These are phyloP conservation scores for Brachyptera putata DNA, from an alignment of 2,888 invertebrate species.

Conservation along the genomic window DNA sequence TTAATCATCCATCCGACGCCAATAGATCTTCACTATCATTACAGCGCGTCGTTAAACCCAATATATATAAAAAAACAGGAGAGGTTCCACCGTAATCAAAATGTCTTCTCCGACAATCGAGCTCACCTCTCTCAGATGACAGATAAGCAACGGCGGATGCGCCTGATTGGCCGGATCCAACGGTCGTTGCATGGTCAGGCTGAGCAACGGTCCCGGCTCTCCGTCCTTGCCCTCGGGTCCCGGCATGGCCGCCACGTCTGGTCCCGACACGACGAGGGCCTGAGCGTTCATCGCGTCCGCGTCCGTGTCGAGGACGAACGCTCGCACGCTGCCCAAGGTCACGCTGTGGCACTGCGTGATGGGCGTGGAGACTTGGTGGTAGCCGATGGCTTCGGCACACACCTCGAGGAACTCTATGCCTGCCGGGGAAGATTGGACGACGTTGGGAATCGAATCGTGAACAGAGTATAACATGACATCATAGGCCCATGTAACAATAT, in stretches of 20 bases:
- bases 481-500: too few relatives aligned
- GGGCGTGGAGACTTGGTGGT: slow-evolving; percentile 24
- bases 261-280: slow-evolving; percentile 53
- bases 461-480: too few relatives aligned
- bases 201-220: slow-evolving; percentile 41
- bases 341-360: slow-evolving; percentile 11
- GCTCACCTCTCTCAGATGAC: slow-evolving; percentile 48
- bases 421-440: slow-evolving; percentile 37
- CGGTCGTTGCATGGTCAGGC: slow-evolving; percentile 47
- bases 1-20: too few relatives aligned
- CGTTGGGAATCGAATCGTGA: background rate
- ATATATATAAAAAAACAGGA: too few relatives aligned
- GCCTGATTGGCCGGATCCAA: slow-evolving; percentile 44
- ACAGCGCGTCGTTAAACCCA: too few relatives aligned
- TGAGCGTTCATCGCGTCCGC: slow-evolving; percentile 39
- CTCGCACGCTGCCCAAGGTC: slow-evolving; percentile 45
- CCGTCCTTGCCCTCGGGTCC: background rate
- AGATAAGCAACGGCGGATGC: slow-evolving; percentile 50
- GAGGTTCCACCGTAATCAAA: too few relatives aligned
- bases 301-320: slow-evolving; percentile 48
- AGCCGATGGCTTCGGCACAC: slow-evolving; percentile 51
- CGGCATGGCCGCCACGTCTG: too few relatives aligned
- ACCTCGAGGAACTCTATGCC: slow-evolving; percentile 60
- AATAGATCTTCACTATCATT: too few relatives aligned
- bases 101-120: background rate